These are phyloP conservation scores for Pseudochromis fuscus DNA, from an alignment of 2,797 vertebrate species.

Conservation along the genomic window DNA sequence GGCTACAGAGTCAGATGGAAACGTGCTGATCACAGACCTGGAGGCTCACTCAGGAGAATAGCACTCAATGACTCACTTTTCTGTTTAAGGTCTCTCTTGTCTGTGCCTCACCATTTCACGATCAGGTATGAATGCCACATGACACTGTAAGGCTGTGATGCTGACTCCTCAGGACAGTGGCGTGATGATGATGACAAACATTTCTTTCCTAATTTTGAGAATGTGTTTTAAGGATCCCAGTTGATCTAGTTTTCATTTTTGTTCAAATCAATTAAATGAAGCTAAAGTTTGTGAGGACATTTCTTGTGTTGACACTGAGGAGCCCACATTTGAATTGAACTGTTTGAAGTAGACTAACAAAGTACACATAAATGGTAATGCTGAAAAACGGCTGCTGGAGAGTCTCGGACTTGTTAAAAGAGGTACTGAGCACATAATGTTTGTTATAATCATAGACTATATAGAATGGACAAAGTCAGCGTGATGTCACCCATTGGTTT, in stretches of 20 bases:
- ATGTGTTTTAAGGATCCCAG: slow-evolving; percentile 32
- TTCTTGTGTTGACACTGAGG: slow-evolving; percentile 15
- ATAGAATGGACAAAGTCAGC: too few species aligned
- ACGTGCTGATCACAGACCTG: slow-evolving; percentile 90
- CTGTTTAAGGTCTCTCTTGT: slow-evolving; percentile 3
- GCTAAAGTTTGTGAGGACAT: slow-evolving; percentile 3
- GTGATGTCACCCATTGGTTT: too few species aligned
- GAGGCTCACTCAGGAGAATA: slow-evolving; percentile 85
- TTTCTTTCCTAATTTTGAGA: slow-evolving; percentile 1
- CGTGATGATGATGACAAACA: slow-evolving; percentile 30
- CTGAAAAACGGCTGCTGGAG: slow-evolving; percentile 21
- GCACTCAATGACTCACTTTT: background rate
- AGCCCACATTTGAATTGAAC: slow-evolving; percentile 11
- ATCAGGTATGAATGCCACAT: slow-evolving; percentile 43
- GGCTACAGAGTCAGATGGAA: slow-evolving; percentile 86
- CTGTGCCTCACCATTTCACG: slow-evolving; percentile 33
- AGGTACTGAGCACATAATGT: slow-evolving; percentile 11
- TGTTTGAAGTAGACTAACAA: slow-evolving; percentile 7
- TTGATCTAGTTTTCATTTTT: slow-evolving; percentile 12
- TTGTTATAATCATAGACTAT: slow-evolving; percentile 3
- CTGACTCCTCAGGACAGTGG: slow-evolving; percentile 66
- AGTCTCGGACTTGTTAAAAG: slow-evolving; percentile 20
- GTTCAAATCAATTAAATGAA: slow-evolving; percentile 14
- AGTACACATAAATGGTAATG: slow-evolving; percentile 6
- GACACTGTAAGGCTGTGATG: slow-evolving; percentile 65